Percentiles rank a stretch among this genome's conserved stretches.
Evolutionary conservation across 2,113 vertebrate species (phyloP).

Genomic region (Tinamus guttatus): DNA sequence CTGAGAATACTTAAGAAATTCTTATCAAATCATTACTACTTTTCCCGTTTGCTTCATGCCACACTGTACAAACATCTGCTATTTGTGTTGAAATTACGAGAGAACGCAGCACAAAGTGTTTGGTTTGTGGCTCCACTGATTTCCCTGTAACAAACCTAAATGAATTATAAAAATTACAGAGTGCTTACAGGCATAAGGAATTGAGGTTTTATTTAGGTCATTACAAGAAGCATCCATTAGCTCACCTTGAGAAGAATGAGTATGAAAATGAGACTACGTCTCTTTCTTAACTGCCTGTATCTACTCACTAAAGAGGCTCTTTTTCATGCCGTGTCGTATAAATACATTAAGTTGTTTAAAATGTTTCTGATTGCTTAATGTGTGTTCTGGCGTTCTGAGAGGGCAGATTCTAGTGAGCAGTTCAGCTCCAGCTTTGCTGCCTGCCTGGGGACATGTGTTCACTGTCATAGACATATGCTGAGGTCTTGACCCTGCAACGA

Average conservation of each 20-base stretch:
- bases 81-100: background rate
- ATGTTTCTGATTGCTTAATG: background rate
- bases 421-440: background rate
- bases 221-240: conserved; percentile 4
- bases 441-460: fast-evolving
- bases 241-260: background rate
- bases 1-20: background rate
- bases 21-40: background rate
- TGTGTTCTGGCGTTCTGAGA: background rate
- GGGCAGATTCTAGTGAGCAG: background rate
- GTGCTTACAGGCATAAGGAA: background rate
- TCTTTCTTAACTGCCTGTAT: background rate
- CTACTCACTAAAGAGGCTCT: background rate
- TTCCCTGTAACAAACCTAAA: background rate
- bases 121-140: background rate
- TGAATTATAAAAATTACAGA: background rate
- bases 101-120: background rate
- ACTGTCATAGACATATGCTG: fast-evolving
- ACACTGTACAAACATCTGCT: background rate
- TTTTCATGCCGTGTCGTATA: background rate
- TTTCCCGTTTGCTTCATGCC: background rate
- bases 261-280: background rate
- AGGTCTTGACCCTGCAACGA: background rate
- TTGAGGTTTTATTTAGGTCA: background rate
- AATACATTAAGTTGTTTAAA: background rate